Base-by-base conservation (phyloP, 2,888 invertebrate species). In the Eugnorisma glareosa region DNA sequence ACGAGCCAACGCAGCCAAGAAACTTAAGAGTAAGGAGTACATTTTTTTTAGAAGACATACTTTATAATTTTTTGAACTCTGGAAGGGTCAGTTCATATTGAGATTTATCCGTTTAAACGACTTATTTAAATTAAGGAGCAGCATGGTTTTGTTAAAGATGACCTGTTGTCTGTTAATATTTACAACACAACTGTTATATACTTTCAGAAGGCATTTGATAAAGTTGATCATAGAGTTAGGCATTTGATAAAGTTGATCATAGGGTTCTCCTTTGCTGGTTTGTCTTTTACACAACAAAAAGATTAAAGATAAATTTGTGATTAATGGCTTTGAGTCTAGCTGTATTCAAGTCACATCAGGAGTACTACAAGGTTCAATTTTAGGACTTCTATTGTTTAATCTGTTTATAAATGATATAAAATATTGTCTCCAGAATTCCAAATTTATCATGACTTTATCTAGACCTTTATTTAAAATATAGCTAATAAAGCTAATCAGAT, bases 1-100 rank as follows among this genome's bases (percentile, higher is more conserved):
- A 48, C 97, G 99, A 28, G 98, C 98, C 83, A 98, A 98, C 90
- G 98, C 99, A 8, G 98, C 99, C 92, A 99, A 99, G 96, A 99
- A 99, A 95, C 98, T 99, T 35, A 99, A 99, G 97, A 98, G 98
- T 98, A 88, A 92, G 93, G 2, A 51, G 51, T 51, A n/a, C n/a
- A n/a, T n/a, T n/a, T n/a, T n/a, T n/a, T n/a, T n/a, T n/a, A n/a
- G n/a, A n/a, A n/a, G n/a, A n/a, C n/a, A n/a, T n/a, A n/a, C 24
- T 51, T 54, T 51, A 45, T 45, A 8, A 21, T 48, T 21, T 51
- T 13, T 6, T 54, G 54, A 54, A 54, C 54, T n/a, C 24, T 48
- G 8, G 48, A 48, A 48, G 8, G 24, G 48, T 18, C 24, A 6
- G 48, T 24, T 48, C 7, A 48, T 48, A 7, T 48, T 48, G 45